Base-by-base conservation (phyloP, 30 jellyfish, hydroid and myxozoan genomes). In the Cassiopea xamachana region DNA sequence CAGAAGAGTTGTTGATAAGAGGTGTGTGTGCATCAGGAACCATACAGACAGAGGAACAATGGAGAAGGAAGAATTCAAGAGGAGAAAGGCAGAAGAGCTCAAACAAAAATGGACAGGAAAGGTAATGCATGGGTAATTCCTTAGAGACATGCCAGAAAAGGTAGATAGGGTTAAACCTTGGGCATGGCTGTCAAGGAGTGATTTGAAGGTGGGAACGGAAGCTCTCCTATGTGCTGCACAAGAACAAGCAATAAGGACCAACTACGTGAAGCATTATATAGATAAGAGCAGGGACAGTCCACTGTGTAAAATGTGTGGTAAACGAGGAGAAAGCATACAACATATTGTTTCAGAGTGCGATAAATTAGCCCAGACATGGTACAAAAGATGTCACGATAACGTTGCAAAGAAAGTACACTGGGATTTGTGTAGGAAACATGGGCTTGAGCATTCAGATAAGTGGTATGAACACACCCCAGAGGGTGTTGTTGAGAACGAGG, bases 221-320 rank as follows among this genome's bases (percentile, higher is more conserved):
- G 7, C 64, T 6, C 12, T 55, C 64, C 7, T 55, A 55, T 3
- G 6, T 7, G 48, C 7, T 6, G 48, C 78, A 6, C 78, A 69
- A 14, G 78, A 69, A n/a, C 78, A 8, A 43, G 78, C 78, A 69
- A 69, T 69, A 10, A 69, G 78, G 15, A 69, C 78, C 17, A 69
- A 69, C 15, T 69, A 4, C 9, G 8, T 69, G n/a, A 69, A 69
- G 15, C n/a, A 10, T 6, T 6, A 69, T 10, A 69, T 69, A 18
- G 78, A 43, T 10, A 55, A 55, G 12, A 55, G 10, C 64, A 6
- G 12, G 64, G 10, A 55, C 10, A 10, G 12, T 3, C 7, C 10
- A 3, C 7, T 3, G 64, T 55, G 64, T 55, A 55, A 10, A 55
- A 55, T 55, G 64, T 55, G 7, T 55, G 64, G 64, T 55, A 6